These are phyloP conservation scores for Ips nitidus DNA, from an alignment of 1,140 invertebrate species.

Conservation along the genomic window DNA sequence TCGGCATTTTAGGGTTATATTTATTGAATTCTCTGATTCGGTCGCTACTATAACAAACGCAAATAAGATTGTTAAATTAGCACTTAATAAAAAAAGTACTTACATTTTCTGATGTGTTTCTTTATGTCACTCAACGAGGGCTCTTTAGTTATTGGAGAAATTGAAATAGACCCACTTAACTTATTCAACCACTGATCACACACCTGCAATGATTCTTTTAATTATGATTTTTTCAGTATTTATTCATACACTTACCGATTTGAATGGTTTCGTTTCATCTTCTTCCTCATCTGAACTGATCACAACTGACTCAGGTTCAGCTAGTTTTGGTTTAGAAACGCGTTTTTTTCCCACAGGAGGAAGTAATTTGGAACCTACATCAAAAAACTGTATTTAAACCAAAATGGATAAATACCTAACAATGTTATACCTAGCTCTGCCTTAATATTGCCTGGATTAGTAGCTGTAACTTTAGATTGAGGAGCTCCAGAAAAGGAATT, in stretches of 20 bases:
- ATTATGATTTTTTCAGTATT: conserved; percentile 2
- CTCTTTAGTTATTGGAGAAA: conserved; percentile 45
- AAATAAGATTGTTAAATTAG: background rate
- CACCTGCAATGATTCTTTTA: conserved; percentile 28
- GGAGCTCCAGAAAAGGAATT: too few relatives aligned
- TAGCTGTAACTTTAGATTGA: too few relatives aligned
- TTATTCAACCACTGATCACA: conserved; percentile 41
- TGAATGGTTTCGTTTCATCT: conserved; percentile 38
- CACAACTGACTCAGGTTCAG: conserved; percentile 64
- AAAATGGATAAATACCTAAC: too few relatives aligned
- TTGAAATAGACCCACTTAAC: conserved; percentile 41
- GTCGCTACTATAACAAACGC: conserved; percentile 4
- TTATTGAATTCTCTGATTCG: conserved; percentile 8
- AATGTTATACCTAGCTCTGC: too few relatives aligned
- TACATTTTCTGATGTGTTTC: conserved; percentile 35
- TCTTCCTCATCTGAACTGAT: conserved; percentile 68
- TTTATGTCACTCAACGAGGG: conserved; percentile 45
- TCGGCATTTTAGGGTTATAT: conserved; percentile 57
- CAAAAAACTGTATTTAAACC: too few relatives aligned
- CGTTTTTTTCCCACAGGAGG: conserved; percentile 33
- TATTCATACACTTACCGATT: conserved; percentile 13
- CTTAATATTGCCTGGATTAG: too few relatives aligned
- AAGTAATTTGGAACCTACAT: background rate
- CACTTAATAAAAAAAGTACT: conserved; percentile 12
- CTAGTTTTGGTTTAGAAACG: conserved; percentile 42